A percentile compares a stretch with the other conserved stretches of the same genome.
Evolutionary conservation across 2,797 vertebrate species (phyloP).

Genomic region (Hippopotamyrus pictus): DNA sequence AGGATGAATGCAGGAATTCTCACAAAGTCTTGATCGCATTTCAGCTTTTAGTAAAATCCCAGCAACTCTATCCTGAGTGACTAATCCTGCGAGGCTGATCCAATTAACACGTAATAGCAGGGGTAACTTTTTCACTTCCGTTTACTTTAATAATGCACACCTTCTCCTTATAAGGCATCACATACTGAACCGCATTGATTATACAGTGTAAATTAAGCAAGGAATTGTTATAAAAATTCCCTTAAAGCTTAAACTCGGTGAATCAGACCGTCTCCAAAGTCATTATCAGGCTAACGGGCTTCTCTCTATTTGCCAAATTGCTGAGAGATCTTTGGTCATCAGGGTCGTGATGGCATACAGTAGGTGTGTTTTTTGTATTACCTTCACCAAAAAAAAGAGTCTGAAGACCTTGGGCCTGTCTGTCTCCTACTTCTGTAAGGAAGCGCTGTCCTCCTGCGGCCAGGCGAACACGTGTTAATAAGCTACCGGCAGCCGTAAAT

Average conservation of each 20-base stretch:
- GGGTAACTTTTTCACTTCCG: background rate
- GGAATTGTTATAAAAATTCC: background rate
- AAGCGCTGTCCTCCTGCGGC: conserved; percentile 25
- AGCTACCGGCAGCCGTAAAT: conserved; percentile 24
- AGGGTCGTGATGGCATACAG: background rate
- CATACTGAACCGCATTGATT: background rate
- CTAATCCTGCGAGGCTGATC: background rate
- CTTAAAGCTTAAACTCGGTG: background rate
- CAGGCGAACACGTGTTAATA: conserved; percentile 31
- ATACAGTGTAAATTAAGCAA: background rate
- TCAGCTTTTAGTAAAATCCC: background rate
- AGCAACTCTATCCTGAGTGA: background rate
- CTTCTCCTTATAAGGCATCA: background rate
- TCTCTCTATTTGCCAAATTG: background rate
- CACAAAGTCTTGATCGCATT: background rate
- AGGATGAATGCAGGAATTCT: background rate
- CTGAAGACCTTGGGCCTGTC: conserved; percentile 25
- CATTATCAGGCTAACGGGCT: background rate
- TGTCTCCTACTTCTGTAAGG: conserved; percentile 36
- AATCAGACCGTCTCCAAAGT: background rate
- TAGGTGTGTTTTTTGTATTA: conserved; percentile 6
- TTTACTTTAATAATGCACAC: background rate
- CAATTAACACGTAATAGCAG: background rate
- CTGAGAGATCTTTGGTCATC: background rate
- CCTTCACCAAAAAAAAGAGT: conserved; percentile 15